Percentiles rank a stretch among this genome's conserved stretches.
Conservation (phyloP, 2,797 vertebrate species). For the Echeneis naucrates region DNA sequence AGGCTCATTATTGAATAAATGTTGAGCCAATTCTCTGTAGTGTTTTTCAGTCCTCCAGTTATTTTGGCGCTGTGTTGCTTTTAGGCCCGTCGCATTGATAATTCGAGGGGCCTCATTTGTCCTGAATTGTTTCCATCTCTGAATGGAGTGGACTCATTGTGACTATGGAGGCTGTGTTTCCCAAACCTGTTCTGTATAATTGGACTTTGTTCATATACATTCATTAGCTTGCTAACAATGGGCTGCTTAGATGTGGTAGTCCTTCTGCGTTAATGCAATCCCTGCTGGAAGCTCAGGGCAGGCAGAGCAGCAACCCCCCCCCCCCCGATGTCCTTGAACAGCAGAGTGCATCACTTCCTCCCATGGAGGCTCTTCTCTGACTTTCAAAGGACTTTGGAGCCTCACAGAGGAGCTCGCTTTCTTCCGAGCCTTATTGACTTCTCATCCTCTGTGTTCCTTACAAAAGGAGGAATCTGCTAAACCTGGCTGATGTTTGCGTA, state of each 20-base stretch:
- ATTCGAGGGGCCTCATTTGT: slow-evolving; percentile 21
- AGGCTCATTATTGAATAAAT: slow-evolving; percentile 36
- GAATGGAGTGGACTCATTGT: slow-evolving; percentile 41
- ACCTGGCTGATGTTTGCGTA: slow-evolving; percentile 49
- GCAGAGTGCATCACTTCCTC: slow-evolving; percentile 60
- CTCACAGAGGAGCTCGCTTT: slow-evolving; percentile 43
- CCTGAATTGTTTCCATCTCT: slow-evolving; percentile 25
- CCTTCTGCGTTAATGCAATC: slow-evolving; percentile 54
- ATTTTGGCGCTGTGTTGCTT: slow-evolving; percentile 33
- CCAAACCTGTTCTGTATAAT: slow-evolving; percentile 49
- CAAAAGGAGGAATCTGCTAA: slow-evolving; percentile 68
- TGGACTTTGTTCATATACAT: slow-evolving; percentile 52
- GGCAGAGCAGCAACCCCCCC: slow-evolving; percentile 19
- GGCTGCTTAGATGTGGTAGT: slow-evolving; percentile 52
- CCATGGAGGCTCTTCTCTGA: slow-evolving; percentile 52
- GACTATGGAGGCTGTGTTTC: slow-evolving; percentile 34
- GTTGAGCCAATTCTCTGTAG: slow-evolving; percentile 5
- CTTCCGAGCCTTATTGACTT: slow-evolving; percentile 45
- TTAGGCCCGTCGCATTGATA: slow-evolving; percentile 15
- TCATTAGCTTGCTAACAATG: slow-evolving; percentile 54
- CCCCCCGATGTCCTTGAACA: slow-evolving; percentile 63
- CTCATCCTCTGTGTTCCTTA: slow-evolving; percentile 53
- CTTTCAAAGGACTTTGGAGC: slow-evolving; percentile 61
- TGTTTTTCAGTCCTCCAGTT: slow-evolving; percentile 38
- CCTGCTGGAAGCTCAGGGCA: slow-evolving; percentile 45